Conservation (phyloP, 2,797 vertebrate species). For the Sebastes elongatus region DNA sequence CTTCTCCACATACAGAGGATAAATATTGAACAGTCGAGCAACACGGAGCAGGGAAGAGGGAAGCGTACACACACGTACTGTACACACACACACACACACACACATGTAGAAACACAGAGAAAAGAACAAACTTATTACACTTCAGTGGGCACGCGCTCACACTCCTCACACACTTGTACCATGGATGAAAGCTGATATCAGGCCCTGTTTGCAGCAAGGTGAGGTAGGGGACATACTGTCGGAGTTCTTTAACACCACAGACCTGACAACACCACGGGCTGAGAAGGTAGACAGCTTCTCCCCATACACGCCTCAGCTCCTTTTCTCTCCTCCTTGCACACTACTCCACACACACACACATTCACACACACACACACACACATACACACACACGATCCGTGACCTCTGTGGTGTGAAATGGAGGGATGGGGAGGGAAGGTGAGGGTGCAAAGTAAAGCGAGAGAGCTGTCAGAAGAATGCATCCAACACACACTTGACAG, state of each 20-base stretch:
- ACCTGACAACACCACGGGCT: slow-evolving; percentile 75
- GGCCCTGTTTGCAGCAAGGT: slow-evolving; percentile 73
- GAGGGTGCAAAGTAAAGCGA: slow-evolving; percentile 59
- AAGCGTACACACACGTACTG: not conserved
- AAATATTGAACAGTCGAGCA: slow-evolving; percentile 56
- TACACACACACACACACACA: not conserved
- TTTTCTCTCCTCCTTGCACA: slow-evolving; percentile 20
- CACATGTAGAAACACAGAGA: slow-evolving; percentile 1
- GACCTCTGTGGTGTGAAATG: slow-evolving; percentile 79
- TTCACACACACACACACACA: not conserved
- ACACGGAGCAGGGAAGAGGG: not conserved
- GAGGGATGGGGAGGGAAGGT: slow-evolving; percentile 37
- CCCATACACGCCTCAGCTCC: slow-evolving; percentile 47
- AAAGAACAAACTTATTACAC: slow-evolving; percentile 38
- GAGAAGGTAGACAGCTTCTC: slow-evolving; percentile 72
- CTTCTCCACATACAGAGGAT: slow-evolving; percentile 43
- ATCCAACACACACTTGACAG: slow-evolving; percentile 69
- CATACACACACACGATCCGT: slow-evolving; percentile 40
- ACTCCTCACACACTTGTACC: slow-evolving; percentile 42
- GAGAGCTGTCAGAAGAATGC: slow-evolving; percentile 75
- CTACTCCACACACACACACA: not conserved
- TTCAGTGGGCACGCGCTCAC: slow-evolving; percentile 13
- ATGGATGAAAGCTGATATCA: slow-evolving; percentile 71
- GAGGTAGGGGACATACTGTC: slow-evolving; percentile 79
- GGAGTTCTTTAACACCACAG: slow-evolving; percentile 71